Base-by-base conservation (phyloP, 2,888 invertebrate genomes). In the Amblyjoppa fuscipennis region DNA sequence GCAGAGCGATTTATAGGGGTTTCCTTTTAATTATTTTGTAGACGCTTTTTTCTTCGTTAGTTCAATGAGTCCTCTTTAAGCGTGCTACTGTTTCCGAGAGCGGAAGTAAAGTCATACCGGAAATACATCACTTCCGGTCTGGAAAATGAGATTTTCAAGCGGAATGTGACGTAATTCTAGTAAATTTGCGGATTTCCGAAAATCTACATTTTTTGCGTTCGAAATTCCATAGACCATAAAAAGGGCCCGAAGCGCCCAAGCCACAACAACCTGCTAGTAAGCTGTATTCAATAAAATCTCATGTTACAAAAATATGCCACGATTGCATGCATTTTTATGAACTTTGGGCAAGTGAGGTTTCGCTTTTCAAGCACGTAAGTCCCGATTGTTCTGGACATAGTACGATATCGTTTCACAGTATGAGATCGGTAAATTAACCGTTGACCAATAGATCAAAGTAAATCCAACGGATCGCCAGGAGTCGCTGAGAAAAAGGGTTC, bases 11-110 rank as follows among this genome's bases (percentile, higher is more conserved):
- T 64, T 64, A n/a, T 66, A 77, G 45, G 56, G 6, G 16, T 74
- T 77, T 68, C 77, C 81, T 84, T 76, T 61, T 70, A 25, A 74
- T 51, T 61, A n/a, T 53, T 28, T 49, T 25, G 56, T 31, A 25
- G 51, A 11, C 31, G 53, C 56, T 6, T 61, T 71, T 74, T 74
- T 86, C 31, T 31, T 74, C 73, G 7, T 66, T 51, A 41, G 25
- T 45, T 31, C 45, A 64, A 34, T 11, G 51, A 34, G 13, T 11
- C n/a, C 20, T 20, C 7, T 41, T 59, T 28, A 31, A 68, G 78
- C 59, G 41, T 69, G 79, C 56, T 68, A 80, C 69, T 28, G 76
- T 78, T 49, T 75, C 34, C 66, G 53, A 28, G 45, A 56, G 45
- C 13, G 11, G 31, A 16, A 49, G 41, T 41, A 11, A 41, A 2